phyloP scores from a whole-genome alignment of 2,797 vertebrate species.

The Helostoma temminkii region DNA sequence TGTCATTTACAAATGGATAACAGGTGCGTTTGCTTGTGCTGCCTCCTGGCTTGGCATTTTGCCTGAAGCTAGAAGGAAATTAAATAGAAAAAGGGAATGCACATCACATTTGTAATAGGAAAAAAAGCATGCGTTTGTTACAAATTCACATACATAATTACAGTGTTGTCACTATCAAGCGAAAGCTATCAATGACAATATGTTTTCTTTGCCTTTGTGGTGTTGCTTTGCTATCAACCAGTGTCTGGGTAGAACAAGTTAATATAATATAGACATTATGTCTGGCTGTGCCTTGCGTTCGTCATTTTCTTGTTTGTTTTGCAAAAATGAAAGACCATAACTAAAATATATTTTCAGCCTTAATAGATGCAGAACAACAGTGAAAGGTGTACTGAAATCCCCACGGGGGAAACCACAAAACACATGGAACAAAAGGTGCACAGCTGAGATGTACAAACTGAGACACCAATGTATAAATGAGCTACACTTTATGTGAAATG shows the following conservation, averaged over 20 bases:
- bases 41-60: constrained; percentile 40
- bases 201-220: background rate
- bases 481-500: background rate
- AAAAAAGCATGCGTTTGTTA: background rate
- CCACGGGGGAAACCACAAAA: background rate
- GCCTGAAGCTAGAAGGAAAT: constrained; percentile 34
- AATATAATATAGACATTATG: background rate
- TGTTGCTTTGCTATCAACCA: background rate
- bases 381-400: background rate
- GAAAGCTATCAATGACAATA: background rate
- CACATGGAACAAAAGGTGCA: background rate
- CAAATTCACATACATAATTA: background rate
- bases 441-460: background rate
- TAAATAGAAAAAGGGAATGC: constrained; percentile 13
- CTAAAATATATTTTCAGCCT: background rate
- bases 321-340: background rate
- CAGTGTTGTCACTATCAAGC: background rate
- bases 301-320: background rate
- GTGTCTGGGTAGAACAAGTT: background rate
- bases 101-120: background rate
- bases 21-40: constrained; percentile 54
- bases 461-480: background rate
- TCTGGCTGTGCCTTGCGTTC: background rate
- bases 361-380: background rate
- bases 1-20: constrained; percentile 67